Evolutionary conservation across 1,140 invertebrate genomes (phyloP).

Genomic region (Diorhabda carinulata): DNA sequence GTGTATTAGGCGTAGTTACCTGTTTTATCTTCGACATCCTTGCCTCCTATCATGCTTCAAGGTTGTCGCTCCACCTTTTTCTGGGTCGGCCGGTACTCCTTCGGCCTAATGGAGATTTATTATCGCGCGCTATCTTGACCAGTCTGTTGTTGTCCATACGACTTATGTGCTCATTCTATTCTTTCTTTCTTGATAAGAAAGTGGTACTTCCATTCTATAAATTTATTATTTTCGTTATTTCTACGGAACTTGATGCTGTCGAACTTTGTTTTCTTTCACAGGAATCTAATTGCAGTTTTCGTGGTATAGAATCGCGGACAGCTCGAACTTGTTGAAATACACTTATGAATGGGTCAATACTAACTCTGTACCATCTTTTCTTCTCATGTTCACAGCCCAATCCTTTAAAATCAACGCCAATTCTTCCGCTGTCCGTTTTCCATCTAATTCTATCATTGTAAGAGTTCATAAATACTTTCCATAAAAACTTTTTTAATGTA

Average conservation of each 20-base stretch:
- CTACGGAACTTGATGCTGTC: neutral
- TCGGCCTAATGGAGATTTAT: too few relatives aligned
- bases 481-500: neutral
- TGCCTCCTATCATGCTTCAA: too few relatives aligned
- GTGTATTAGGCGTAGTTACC: too few relatives aligned
- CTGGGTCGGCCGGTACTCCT: too few relatives aligned
- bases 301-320: neutral
- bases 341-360: neutral
- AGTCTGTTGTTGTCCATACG: too few relatives aligned
- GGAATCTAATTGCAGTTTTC: neutral
- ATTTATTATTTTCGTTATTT: neutral
- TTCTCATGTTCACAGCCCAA: conserved; percentile 8
- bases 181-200: too few relatives aligned
- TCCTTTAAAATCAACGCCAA: neutral
- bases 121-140: too few relatives aligned
- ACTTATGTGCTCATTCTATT: too few relatives aligned
- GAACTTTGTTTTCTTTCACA: neutral
- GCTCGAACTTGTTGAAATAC: neutral
- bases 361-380: conserved; percentile 9
- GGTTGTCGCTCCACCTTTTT: too few relatives aligned
- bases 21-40: too few relatives aligned
- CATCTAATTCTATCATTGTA: conserved; percentile 5
- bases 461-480: neutral
- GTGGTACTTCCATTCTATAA: neutral
- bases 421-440: neutral